Percentiles rank a stretch among this genome's conserved stretches.
Conservation (phyloP, 1,140 invertebrate species). For the Phenacoccus solenopsis region DNA sequence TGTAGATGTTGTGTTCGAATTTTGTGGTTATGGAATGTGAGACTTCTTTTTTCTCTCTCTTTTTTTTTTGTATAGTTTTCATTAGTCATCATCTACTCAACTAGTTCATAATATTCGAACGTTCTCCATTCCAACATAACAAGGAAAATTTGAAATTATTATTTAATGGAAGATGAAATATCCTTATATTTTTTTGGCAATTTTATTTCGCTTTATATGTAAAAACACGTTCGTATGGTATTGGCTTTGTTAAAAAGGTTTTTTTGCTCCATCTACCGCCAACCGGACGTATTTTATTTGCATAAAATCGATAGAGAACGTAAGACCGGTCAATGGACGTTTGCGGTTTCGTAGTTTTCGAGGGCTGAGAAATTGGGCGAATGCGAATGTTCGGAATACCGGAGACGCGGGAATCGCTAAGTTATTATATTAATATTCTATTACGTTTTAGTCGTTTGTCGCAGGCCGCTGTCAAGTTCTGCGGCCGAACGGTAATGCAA, state of each 20-base stretch:
- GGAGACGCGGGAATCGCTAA: background rate
- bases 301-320: background rate
- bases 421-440: slow-evolving; percentile 1
- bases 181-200: too few relatives aligned
- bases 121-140: too few relatives aligned
- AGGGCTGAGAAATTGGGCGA: background rate
- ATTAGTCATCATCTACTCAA: too few relatives aligned
- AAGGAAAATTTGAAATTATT: too few relatives aligned
- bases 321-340: background rate
- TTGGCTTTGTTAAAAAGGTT: too few relatives aligned
- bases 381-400: background rate
- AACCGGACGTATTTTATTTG: background rate
- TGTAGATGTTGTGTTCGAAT: too few relatives aligned
- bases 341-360: background rate
- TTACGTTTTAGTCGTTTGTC: slow-evolving; percentile 1
- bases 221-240: background rate
- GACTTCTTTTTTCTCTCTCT: too few relatives aligned
- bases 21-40: too few relatives aligned
- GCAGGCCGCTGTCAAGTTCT: background rate
- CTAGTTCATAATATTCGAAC: too few relatives aligned
- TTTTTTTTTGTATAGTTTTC: too few relatives aligned
- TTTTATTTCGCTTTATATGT: background rate
- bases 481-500: slow-evolving; percentile 5
- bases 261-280: too few relatives aligned
- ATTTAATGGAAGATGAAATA: too few relatives aligned